A percentile compares a stretch with the other conserved stretches of the same genome.
These are phyloP conservation scores for Paralichthys olivaceus DNA, from an alignment of 2,113 vertebrate species.

Conservation along the genomic window DNA sequence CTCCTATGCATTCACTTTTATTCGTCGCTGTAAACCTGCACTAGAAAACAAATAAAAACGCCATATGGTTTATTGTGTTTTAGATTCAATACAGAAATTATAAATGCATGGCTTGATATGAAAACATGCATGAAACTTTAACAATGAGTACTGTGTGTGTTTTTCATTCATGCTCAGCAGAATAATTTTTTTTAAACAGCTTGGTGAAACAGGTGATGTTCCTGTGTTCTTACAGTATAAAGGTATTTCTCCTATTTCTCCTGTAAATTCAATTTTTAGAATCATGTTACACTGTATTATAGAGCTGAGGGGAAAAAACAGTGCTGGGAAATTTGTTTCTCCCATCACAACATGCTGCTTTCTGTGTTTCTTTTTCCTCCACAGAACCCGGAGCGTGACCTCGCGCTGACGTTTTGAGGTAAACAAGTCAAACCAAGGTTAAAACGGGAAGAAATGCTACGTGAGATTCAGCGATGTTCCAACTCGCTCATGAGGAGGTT, in stretches of 20 bases:
- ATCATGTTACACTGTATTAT: not conserved
- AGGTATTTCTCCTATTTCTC: not conserved
- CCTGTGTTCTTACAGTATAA: slow-evolving; percentile 10
- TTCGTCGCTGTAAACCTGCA: slow-evolving; percentile 77
- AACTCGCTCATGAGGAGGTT: slow-evolving; percentile 58
- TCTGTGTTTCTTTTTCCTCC: slow-evolving; percentile 33
- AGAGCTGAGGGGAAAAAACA: not conserved
- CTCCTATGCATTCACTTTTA: slow-evolving; percentile 80
- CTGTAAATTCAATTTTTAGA: slow-evolving; percentile 26
- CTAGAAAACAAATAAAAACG: slow-evolving; percentile 79
- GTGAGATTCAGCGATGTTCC: slow-evolving; percentile 72
- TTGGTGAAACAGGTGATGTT: slow-evolving; percentile 6
- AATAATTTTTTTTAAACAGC: slow-evolving; percentile 19
- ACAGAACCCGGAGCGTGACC: slow-evolving; percentile 56
- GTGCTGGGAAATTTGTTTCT: slow-evolving; percentile 38
- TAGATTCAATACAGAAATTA: slow-evolving; percentile 62
- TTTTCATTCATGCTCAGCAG: slow-evolving; percentile 21
- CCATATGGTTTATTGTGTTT: slow-evolving; percentile 79
- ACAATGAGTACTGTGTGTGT: not conserved
- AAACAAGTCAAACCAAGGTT: slow-evolving; percentile 79
- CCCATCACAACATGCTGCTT: slow-evolving; percentile 19
- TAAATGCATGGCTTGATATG: slow-evolving; percentile 66
- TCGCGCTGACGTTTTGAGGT: slow-evolving; percentile 64
- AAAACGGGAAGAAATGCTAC: slow-evolving; percentile 68
- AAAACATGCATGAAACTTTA: slow-evolving; percentile 59